These are phyloP conservation scores for Tachina lurida DNA, from an alignment of 2,888 invertebrate genomes.

Conservation along the genomic window DNA sequence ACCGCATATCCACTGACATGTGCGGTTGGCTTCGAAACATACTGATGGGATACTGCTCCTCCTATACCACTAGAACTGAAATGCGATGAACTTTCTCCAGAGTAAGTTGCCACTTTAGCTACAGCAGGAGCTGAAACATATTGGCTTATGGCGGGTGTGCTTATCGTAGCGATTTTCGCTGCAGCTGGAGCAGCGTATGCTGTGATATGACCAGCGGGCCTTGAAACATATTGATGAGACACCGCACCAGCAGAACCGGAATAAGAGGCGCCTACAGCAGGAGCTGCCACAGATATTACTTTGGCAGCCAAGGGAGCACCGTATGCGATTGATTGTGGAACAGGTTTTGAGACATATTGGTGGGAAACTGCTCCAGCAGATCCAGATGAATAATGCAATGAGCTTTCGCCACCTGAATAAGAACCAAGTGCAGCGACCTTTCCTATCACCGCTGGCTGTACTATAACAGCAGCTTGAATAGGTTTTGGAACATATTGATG, in stretches of 20 bases:
- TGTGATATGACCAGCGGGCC: conserved; percentile 56
- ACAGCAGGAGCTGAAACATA: conserved; percentile 71
- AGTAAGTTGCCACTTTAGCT: conserved; percentile 74
- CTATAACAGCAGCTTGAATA: not conserved
- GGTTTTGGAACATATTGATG: conserved; percentile 77
- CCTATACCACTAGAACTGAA: conserved; percentile 27
- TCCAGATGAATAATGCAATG: conserved; percentile 65
- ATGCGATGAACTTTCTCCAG: conserved; percentile 21
- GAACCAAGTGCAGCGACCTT: conserved; percentile 75
- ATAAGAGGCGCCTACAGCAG: conserved; percentile 49
- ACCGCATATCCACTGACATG: conserved; percentile 79
- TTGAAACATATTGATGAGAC: conserved; percentile 73
- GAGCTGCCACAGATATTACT: conserved; percentile 67
- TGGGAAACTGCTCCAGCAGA: conserved; percentile 74
- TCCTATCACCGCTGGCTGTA: conserved; percentile 47
- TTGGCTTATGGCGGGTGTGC: conserved; percentile 68
- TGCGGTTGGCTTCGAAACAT: conserved; percentile 75
- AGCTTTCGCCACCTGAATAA: conserved; percentile 60
- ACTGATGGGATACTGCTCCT: conserved; percentile 74
- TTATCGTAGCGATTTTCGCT: conserved; percentile 71
- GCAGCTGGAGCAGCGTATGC: conserved; percentile 71
- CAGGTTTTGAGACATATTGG: conserved; percentile 76
- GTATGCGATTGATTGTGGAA: conserved; percentile 41
- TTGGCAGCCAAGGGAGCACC: conserved; percentile 67
- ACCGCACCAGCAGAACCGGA: conserved; percentile 72